Evolutionary conservation across 2,113 vertebrate genomes (phyloP), one percentile per base, ranked within the genome.

Genomic region (Cygnus buccinator): DNA sequence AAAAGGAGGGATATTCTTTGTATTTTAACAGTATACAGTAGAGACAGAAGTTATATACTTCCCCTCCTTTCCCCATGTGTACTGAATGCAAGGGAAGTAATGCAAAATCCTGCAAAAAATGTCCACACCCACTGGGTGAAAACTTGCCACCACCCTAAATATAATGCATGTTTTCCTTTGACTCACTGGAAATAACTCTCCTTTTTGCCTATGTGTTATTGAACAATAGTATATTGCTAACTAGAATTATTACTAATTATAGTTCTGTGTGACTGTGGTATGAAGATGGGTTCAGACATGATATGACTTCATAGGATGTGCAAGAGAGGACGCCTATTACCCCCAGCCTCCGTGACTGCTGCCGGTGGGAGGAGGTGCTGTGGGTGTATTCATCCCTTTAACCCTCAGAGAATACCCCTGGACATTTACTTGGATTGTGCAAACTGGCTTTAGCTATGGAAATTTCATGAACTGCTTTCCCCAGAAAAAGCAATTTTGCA

Each of bases 401-500:
- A 8, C 58, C 76, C 74, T 67, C n/a, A 58, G 70, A 87, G 77
- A 91, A 72, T 91, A 87, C n/a, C 31, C 58, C 11, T 82, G 83
- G 74, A 82, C 84, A 73, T 79, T 87, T 70, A 62, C 39, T 92
- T 87, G 77, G 77, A 89, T 68, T 96, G 66, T 94, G 62, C 63
- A 96, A 82, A 95, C 29, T 94, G 21, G 86, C 86, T 37, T 66
- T 87, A 87, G 70, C 86, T 82, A 23, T 58, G 92, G 90, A 97
- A 94, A 95, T 92, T 54, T 95, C 73, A 87, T 78, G 26, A 95
- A 84, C 65, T 87, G 7, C 54, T 93, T 95, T 90, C 94, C 70
- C 10, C 54, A 94, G 80, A 68, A 94, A 92, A 71, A 93, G 62
- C 77, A 94, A 43, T 94, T 93, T 95, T 91, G 66, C 92, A 94